Evolutionary conservation across 2,113 vertebrate species (phyloP).

Genomic region (Rattus norvegicus): DNA sequence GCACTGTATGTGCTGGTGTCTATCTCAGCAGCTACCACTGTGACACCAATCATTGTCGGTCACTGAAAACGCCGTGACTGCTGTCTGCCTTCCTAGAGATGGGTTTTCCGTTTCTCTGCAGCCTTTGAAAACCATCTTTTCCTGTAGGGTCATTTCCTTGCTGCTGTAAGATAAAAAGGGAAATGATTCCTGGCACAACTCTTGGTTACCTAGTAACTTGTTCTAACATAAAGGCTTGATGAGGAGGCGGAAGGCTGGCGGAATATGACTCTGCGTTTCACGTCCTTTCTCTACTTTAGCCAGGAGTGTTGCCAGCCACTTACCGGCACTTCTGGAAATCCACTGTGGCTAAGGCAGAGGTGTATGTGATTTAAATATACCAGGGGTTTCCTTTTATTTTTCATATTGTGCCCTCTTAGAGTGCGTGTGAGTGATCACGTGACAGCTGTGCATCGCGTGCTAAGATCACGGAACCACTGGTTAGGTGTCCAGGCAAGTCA

Average conservation of each 20-base stretch:
- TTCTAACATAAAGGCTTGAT: background rate
- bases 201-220: background rate
- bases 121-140: background rate
- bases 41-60: background rate
- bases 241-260: background rate
- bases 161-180: background rate
- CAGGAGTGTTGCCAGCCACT: background rate
- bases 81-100: background rate
- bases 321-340: background rate
- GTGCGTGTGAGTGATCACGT: background rate
- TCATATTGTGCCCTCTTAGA: background rate
- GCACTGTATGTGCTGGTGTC: background rate
- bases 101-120: background rate
- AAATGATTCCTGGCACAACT: background rate
- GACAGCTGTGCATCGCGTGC: background rate
- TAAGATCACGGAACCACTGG: background rate
- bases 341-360: background rate
- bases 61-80: background rate
- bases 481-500: background rate
- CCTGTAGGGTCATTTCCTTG: background rate
- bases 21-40: background rate
- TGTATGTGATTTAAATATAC: background rate
- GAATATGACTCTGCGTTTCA: background rate
- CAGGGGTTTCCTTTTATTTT: background rate
- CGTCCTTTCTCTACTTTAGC: background rate